These are phyloP conservation scores for Nettapus auritus DNA, from an alignment of 2,113 vertebrate genomes.

Conservation along the genomic window DNA sequence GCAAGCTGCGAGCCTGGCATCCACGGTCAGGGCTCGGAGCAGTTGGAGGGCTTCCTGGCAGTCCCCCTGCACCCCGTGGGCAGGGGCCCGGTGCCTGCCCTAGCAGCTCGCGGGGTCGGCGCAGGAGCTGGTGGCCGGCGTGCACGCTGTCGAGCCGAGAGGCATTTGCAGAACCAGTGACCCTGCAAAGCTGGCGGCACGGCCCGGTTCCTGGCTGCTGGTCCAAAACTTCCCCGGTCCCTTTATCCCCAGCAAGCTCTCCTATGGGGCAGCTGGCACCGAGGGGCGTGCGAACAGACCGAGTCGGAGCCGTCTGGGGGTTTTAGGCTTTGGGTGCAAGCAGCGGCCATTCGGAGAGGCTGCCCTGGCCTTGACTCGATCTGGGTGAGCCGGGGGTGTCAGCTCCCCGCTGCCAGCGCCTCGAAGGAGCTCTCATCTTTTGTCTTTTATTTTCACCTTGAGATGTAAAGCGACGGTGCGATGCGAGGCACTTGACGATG, in stretches of 20 bases:
- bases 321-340: neutral
- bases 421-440: neutral
- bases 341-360: neutral
- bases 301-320: neutral
- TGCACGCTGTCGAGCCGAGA: neutral
- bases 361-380: rapidly evolving
- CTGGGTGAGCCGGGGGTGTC: neutral
- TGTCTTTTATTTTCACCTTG: neutral
- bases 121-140: neutral
- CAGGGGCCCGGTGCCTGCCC: neutral
- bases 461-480: neutral
- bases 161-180: neutral
- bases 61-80: rapidly evolving
- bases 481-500: neutral
- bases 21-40: rapidly evolving
- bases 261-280: neutral
- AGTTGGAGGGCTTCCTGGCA: neutral
- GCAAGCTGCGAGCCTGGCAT: neutral
- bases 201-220: neutral
- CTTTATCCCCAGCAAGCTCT: neutral
- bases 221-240: no score
- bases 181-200: neutral
- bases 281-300: neutral
- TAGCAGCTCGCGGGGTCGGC: rapidly evolving
- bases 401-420: neutral